A percentile compares a stretch with the other conserved stretches of the same genome.
phyloP scores from a whole-genome alignment of 2,113 vertebrate species.

The Anhinga rufa region DNA sequence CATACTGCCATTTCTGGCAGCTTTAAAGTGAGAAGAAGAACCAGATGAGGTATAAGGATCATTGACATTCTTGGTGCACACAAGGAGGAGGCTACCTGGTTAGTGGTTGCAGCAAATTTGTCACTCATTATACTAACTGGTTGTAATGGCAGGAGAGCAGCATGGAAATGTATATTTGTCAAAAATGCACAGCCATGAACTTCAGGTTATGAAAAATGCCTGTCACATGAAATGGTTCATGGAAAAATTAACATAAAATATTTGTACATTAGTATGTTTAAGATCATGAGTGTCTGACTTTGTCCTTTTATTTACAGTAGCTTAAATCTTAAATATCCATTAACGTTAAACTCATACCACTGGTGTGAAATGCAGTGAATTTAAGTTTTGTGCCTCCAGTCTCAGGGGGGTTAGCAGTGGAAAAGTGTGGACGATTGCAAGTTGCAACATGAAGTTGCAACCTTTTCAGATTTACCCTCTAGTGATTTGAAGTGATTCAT shows the following conservation, averaged over 20 bases:
- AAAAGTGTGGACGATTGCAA: not conserved
- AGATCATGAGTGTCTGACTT: not conserved
- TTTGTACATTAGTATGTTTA: not conserved
- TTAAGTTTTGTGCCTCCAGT: not conserved
- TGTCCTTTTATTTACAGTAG: not conserved
- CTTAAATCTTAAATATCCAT: not conserved
- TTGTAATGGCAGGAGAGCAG: not conserved
- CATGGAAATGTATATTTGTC: not conserved
- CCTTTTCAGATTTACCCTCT: not conserved
- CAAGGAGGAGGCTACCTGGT: not conserved
- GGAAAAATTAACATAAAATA: not conserved
- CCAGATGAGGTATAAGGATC: not conserved
- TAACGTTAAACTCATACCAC: not conserved
- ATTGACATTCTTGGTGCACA: not conserved
- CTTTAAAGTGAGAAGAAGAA: not conserved
- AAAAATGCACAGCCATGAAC: not conserved
- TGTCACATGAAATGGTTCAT: not conserved
- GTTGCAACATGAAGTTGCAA: not conserved
- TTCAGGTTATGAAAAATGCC: not conserved
- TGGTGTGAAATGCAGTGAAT: not conserved
- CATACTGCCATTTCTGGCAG: not conserved
- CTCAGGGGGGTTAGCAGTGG: not conserved
- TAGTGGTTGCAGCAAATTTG: not conserved
- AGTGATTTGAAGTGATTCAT: constrained; percentile 1
- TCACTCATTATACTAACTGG: not conserved